A percentile compares a stretch with the other conserved stretches of the same genome.
phyloP scores from a whole-genome alignment of 92 coral and sea anemone genomes.

The Phymanthus crucifer region DNA sequence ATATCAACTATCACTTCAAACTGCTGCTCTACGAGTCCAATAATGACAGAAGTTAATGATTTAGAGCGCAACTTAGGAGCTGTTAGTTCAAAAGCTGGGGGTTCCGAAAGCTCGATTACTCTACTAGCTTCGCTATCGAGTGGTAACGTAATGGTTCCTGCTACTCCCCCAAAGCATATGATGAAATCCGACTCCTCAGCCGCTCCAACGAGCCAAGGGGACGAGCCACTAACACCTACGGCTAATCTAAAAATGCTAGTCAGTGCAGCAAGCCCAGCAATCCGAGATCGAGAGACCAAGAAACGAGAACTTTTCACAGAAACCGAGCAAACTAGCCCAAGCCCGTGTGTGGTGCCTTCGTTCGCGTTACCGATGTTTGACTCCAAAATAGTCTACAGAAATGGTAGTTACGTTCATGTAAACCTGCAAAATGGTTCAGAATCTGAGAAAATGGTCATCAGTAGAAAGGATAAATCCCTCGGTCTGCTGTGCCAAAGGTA shows the following conservation, averaged over 20 bases:
- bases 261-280: slow-evolving; percentile 98
- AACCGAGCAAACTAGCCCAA: slow-evolving; percentile 18
- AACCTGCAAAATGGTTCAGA: slow-evolving; percentile 42
- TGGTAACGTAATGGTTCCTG: slow-evolving; percentile 36
- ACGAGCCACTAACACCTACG: slow-evolving; percentile 93
- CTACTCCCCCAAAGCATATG: slow-evolving; percentile 80
- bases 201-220: slow-evolving; percentile 24
- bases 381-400: slow-evolving; percentile 40
- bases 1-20: slow-evolving; percentile 82
- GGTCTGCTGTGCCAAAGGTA: slow-evolving; percentile 98
- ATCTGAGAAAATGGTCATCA: slow-evolving; percentile 67
- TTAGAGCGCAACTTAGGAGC: slow-evolving; percentile 22
- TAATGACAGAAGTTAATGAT: slow-evolving; percentile 30
- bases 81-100: slow-evolving; percentile 13
- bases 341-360: slow-evolving; percentile 33
- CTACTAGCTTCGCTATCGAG: slow-evolving; percentile 6
- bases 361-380: slow-evolving; percentile 44
- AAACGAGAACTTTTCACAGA: slow-evolving; percentile 87
- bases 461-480: slow-evolving; percentile 97
- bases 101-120: slow-evolving; percentile 2
- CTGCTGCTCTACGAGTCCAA: slow-evolving; percentile 49
- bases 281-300: slow-evolving; percentile 90
- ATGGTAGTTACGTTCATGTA: slow-evolving; percentile 24
- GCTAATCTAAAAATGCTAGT: slow-evolving; percentile 97
- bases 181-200: slow-evolving; percentile 6